Evolutionary conservation across 1,140 invertebrate species (phyloP), one percentile per base, ranked within the genome.

Genomic region (Drosophila aff.): DNA sequence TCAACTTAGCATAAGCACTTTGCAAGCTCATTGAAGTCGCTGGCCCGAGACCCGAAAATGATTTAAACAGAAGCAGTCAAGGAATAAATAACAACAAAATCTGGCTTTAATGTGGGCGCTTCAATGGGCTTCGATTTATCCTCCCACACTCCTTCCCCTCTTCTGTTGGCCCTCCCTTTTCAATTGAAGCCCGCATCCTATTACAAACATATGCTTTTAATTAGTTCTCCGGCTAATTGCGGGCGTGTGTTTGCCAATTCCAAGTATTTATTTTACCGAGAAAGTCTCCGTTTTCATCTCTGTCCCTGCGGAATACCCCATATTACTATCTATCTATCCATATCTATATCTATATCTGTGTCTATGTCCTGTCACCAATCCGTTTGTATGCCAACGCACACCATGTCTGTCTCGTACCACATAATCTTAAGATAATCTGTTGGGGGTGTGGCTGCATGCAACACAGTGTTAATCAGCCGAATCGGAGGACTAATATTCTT

Each of bases 361-460:
- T 68, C 31, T 46, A 38, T 46, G 28, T 28, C 40, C 38, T n/a
- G 18, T 55, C 38, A 46, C 49, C 28, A n/a, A 13, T 74, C 43
- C 71, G 68, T 74, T 76, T 76, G 61, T 76, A 41, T 76, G 50
- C 41, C 52, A 72, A 74, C 69, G 43, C 52, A 43, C 28, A 38
- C 71, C 26, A 23, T 64, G 28, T 75, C 43, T 76, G 31, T 59
- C 62, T 67, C 65, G 46, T 65, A 38, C 38, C 50, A 75, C 47
- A 15, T 73, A 58, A 31, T 28, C 15, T 11, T 68, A 57, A 59
- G 74, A 67, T 59, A 67, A 31, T 66, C 53, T 41, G n/a, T 76
- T 41, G 74, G 62, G 74, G 73, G 47, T 36, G 36, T 76, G 74
- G 55, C 36, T 69, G 75, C 75, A 78, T 69, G 65, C 65, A 78